Evolutionary conservation across 1,140 invertebrate species (phyloP).

Genomic region (Hyposmocoma kahamanoa): DNA sequence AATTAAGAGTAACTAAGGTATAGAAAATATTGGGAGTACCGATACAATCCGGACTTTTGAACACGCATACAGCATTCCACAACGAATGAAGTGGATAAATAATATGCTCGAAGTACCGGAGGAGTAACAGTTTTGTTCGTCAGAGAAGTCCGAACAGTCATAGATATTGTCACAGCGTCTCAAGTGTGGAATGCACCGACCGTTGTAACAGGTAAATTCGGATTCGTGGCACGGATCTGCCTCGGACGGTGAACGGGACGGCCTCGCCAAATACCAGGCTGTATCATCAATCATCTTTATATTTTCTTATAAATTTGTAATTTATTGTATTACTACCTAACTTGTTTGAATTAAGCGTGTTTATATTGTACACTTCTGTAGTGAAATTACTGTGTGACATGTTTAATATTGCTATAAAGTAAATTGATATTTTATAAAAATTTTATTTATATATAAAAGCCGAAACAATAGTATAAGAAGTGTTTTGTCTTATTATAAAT

Average conservation of each 20-base stretch:
- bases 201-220: constrained; percentile 79
- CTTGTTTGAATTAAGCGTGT: background rate
- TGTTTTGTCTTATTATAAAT: too few species aligned
- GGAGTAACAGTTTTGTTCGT: constrained; percentile 89
- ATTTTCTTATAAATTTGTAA: background rate
- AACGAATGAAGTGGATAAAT: constrained; percentile 12
- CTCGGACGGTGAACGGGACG: constrained; percentile 37
- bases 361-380: too few species aligned
- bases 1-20: too few species aligned
- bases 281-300: constrained; percentile 6
- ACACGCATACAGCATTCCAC: constrained; percentile 37
- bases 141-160: constrained; percentile 93
- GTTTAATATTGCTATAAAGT: too few species aligned
- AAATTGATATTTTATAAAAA: too few species aligned
- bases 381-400: too few species aligned
- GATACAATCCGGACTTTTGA: background rate
- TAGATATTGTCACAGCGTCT: constrained; percentile 89
- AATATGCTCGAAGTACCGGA: constrained; percentile 53
- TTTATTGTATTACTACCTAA: background rate
- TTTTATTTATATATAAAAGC: too few species aligned
- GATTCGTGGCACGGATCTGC: constrained; percentile 64
- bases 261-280: constrained; percentile 47
- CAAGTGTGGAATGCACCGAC: constrained; percentile 78
- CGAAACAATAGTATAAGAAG: too few species aligned
- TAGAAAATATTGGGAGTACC: too few species aligned